These are phyloP conservation scores for Coptotermes formosanus DNA, from an alignment of 1,140 invertebrate species.

Conservation along the genomic window DNA sequence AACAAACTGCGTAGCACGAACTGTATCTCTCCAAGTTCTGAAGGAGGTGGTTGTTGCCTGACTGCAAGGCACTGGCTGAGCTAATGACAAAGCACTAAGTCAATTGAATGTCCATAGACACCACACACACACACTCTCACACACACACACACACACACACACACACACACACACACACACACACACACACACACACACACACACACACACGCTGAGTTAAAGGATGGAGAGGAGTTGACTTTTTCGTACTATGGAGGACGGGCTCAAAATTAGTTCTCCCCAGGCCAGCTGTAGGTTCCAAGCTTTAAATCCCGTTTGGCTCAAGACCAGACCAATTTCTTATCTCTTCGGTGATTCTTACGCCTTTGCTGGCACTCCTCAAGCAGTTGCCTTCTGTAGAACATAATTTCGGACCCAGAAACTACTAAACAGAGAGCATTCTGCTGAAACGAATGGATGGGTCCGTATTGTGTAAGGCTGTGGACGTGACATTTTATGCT, in stretches of 20 bases:
- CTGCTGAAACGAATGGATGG: too few species aligned
- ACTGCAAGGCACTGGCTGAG: background rate
- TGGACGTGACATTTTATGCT: too few species aligned
- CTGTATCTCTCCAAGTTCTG: background rate
- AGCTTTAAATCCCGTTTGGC: background rate
- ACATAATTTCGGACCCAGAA: background rate
- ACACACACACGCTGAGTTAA: too few species aligned
- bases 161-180: background rate
- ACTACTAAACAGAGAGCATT: too few species aligned
- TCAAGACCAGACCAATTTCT: constrained; percentile 3
- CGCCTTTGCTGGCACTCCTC: background rate
- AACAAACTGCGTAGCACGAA: background rate
- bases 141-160: background rate
- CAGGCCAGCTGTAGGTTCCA: background rate
- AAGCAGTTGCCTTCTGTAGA: background rate
- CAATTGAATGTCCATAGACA: background rate
- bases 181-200: background rate
- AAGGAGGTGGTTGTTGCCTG: background rate
- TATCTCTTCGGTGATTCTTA: background rate
- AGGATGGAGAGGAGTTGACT: background rate
- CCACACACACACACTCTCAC: background rate
- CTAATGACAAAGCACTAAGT: constrained; percentile 7
- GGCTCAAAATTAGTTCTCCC: background rate
- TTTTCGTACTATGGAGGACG: background rate
- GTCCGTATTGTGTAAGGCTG: too few species aligned